Evolutionary conservation across 1,140 invertebrate species (phyloP), one percentile per base, ranked within the genome.

Genomic region (Ridgeia piscesae): DNA sequence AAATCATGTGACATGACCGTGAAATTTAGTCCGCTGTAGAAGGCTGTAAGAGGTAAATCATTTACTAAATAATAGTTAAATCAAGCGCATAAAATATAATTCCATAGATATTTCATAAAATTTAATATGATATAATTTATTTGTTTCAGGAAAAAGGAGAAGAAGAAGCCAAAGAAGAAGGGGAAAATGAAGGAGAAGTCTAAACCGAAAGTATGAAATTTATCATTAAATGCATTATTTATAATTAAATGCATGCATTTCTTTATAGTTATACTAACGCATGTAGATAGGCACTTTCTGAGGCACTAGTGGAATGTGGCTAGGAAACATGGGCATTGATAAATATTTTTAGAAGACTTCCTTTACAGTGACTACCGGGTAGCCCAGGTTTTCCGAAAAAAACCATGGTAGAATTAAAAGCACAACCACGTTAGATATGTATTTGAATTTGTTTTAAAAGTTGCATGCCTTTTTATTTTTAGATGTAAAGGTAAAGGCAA

Each of bases 141-240:
- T 33, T 14, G 35, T 91, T 91, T 50, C 88, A 92, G 91, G 91
- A 92, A 92, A 34, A 58, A 88, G 33, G 91, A 89, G 33, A 77
- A 89, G 58, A 92, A 92, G 91, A 92, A 92, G 9, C 33, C 50
- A 58, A 92, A 92, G 58, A 92, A 88, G 33, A 92, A 89, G 88
- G 88, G 33, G 33, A 92, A 92, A 88, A 33, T 58, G 6, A 92
- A 92, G n/a, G 91, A 33, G 9, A 35, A 27, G 8, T 58, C 35
- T 93, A 33, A 33, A 93, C 34, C 90, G 33, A 50, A 33, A 91
- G 42, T 91, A 48, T 17, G 50, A 33, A 2, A 27, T n/a, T n/a
- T n/a, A n/a, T n/a, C 42, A 93, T 42, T 92, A 17, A 0, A 8
- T 50, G 34, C 27, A 6, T 11, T 91, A 48, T 14, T 91, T 91